Evolutionary conservation across 2,888 invertebrate species (phyloP).

Genomic region (Dinocampus coccinellae): DNA sequence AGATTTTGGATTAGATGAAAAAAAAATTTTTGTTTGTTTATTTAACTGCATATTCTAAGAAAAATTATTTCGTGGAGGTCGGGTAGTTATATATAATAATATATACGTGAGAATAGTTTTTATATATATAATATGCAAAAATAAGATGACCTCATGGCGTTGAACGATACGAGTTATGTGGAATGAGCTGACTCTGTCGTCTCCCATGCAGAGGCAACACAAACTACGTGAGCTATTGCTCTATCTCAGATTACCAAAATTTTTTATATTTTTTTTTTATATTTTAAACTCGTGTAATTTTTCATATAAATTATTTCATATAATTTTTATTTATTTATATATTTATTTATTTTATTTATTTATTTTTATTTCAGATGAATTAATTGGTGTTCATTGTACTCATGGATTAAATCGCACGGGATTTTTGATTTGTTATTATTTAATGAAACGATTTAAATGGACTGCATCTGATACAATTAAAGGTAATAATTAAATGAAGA

Average conservation of each 20-base stretch:
- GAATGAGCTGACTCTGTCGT: constrained; percentile 41
- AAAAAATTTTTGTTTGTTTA: too few relatives aligned
- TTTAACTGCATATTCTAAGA: not conserved
- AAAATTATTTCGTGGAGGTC: not conserved
- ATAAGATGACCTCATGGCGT: constrained; percentile 59
- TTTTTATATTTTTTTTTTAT: constrained; percentile 14
- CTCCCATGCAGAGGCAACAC: not conserved
- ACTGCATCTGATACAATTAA: constrained; percentile 73
- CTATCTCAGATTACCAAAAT: constrained; percentile 34
- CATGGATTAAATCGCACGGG: constrained; percentile 87
- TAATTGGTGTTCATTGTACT: constrained; percentile 86
- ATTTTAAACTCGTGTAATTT: not conserved
- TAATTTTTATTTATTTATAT: not conserved
- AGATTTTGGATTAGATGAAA: not conserved
- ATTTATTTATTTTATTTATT: not conserved
- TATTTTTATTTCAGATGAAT: constrained; percentile 72
- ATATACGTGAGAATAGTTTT: too few relatives aligned
- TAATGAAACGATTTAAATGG: constrained; percentile 76
- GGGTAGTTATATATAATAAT: not conserved
- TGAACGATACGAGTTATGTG: constrained; percentile 46
- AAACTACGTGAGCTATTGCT: constrained; percentile 3
- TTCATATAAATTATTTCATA: not conserved
- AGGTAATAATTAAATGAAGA: constrained; percentile 67
- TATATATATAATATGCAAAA: constrained; percentile 1
- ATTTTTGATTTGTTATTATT: constrained; percentile 79